Evolutionary conservation across 2,888 invertebrate species (phyloP).

Genomic region (Sinodicranocentrus sp.): DNA sequence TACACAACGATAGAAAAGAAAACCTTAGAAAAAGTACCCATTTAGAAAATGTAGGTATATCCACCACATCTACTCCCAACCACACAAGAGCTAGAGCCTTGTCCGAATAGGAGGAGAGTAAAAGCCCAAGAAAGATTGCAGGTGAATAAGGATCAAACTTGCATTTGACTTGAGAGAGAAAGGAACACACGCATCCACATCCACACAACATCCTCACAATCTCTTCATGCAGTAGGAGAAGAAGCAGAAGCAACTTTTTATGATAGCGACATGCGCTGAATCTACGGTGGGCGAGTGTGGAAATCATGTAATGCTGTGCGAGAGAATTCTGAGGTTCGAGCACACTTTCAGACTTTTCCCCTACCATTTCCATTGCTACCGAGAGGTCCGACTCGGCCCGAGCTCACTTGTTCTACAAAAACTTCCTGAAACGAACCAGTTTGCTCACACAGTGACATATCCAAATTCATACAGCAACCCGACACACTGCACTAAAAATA

Average conservation of each 20-base stretch:
- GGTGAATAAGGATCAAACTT: constrained; percentile 70
- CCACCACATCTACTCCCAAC: no score
- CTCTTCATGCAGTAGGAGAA: constrained; percentile 29
- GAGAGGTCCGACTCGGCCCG: constrained; percentile 67
- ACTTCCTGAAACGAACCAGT: constrained; percentile 73
- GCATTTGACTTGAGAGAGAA: constrained; percentile 50
- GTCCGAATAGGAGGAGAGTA: neutral
- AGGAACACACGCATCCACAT: constrained; percentile 6
- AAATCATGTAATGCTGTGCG: constrained; percentile 18
- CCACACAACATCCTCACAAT: constrained; percentile 2
- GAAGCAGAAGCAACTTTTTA: constrained; percentile 36
- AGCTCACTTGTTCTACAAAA: constrained; percentile 75
- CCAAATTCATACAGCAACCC: constrained; percentile 74
- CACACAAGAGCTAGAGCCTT: neutral
- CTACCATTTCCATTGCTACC: constrained; percentile 37
- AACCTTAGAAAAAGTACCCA: constrained; percentile 20
- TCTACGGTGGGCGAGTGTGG: constrained; percentile 60
- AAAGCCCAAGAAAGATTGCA: constrained; percentile 48
- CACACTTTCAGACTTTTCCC: neutral
- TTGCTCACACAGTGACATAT: constrained; percentile 73
- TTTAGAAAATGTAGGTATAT: neutral
- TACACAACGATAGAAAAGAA: constrained; percentile 22
- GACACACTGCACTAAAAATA: constrained; percentile 76
- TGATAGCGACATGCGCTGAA: constrained; percentile 69
- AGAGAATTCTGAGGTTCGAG: neutral